A percentile compares a stretch with the other conserved stretches of the same genome.
Conservation (phyloP, 2,113 vertebrate species). For the Boleophthalmus pectinirostris region DNA sequence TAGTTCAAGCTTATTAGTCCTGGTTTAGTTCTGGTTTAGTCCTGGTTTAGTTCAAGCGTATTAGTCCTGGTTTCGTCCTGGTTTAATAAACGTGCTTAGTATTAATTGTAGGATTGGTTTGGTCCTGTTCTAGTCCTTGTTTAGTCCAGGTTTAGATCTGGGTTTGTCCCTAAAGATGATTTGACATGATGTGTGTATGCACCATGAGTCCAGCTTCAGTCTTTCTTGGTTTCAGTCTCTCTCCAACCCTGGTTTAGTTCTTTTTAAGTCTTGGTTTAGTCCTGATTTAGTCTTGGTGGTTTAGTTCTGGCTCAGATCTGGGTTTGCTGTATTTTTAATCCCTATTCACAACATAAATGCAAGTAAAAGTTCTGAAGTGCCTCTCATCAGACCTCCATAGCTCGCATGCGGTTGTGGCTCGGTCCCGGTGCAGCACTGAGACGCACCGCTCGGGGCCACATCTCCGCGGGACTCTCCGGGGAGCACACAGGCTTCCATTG, state of each 20-base stretch:
- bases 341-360: not conserved
- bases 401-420: conserved; percentile 52
- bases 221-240: not conserved
- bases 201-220: not conserved
- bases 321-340: not conserved
- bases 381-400: not conserved
- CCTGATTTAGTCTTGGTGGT: not conserved
- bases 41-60: too few species aligned
- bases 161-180: too few species aligned
- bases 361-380: not conserved
- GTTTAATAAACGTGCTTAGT: too few species aligned
- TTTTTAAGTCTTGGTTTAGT: not conserved
- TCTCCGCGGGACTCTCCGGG: conserved; percentile 78
- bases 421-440: conserved; percentile 78
- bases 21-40: too few species aligned
- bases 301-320: too few species aligned
- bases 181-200: too few species aligned
- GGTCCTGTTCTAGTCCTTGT: too few species aligned
- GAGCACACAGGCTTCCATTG: conserved; percentile 92
- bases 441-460: conserved; percentile 86
- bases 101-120: too few species aligned
- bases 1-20: too few species aligned
- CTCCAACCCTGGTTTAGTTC: not conserved
- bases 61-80: too few species aligned
- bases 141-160: too few species aligned